Evolutionary conservation across 2,888 invertebrate genomes (phyloP).

Genomic region (Mongoloraphidia duomilia): DNA sequence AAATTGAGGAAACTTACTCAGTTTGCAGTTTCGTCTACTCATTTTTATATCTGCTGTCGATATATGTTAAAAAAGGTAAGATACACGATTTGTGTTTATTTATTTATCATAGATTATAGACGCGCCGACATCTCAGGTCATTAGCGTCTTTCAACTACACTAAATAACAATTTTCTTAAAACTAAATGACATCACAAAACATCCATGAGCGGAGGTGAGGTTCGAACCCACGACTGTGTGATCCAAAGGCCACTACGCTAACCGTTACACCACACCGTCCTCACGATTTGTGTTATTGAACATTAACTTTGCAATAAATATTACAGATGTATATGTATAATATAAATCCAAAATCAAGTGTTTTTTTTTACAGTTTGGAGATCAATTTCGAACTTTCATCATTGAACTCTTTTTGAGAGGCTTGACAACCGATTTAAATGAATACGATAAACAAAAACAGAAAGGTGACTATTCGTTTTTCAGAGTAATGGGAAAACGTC

Average conservation of each 20-base stretch:
- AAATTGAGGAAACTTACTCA: constrained; percentile 30
- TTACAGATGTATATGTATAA: background rate
- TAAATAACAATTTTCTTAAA: too few relatives aligned
- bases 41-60: constrained; percentile 51
- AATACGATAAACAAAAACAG: constrained; percentile 49
- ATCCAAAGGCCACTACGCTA: too few relatives aligned
- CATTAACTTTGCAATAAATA: background rate
- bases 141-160: too few relatives aligned
- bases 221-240: too few relatives aligned
- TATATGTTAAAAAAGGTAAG: constrained; percentile 27
- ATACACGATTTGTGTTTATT: too few relatives aligned
- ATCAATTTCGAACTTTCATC: constrained; percentile 36
- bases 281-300: too few relatives aligned
- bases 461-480: constrained; percentile 36
- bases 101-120: too few relatives aligned
- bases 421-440: constrained; percentile 62
- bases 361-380: constrained; percentile 34
- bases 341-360: background rate
- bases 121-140: too few relatives aligned
- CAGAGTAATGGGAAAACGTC: constrained; percentile 39
- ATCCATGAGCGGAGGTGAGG: too few relatives aligned
- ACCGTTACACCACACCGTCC: too few relatives aligned
- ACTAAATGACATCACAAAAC: too few relatives aligned
- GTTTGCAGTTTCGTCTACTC: constrained; percentile 46
- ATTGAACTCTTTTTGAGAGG: constrained; percentile 61